phyloP scores from a whole-genome alignment of 35 echinoderm and acorn worm genomes.

The Lytechinus pictus region DNA sequence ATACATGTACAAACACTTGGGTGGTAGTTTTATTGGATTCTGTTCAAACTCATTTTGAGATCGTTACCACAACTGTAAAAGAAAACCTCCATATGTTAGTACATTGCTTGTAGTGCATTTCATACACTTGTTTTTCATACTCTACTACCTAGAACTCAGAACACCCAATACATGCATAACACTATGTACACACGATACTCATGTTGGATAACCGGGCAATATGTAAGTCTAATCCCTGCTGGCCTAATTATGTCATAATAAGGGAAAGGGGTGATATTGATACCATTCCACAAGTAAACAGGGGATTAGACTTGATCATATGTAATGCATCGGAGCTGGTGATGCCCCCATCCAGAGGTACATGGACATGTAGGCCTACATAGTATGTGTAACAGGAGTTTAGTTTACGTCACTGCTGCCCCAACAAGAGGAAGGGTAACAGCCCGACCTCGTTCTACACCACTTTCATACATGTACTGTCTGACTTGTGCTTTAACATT shows the following conservation, averaged over 20 bases:
- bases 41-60: too few relatives aligned
- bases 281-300: not conserved
- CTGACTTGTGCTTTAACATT: not conserved
- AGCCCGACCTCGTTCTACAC: not conserved
- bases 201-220: not conserved
- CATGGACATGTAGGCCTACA: too few relatives aligned
- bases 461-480: not conserved
- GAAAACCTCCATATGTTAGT: too few relatives aligned
- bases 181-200: not conserved
- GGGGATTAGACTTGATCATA: not conserved
- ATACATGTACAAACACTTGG: too few relatives aligned
- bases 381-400: not conserved
- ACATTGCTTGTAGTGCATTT: too few relatives aligned
- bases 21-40: too few relatives aligned
- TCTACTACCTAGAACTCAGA: too few relatives aligned
- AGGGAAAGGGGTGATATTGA: not conserved
- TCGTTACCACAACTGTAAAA: too few relatives aligned
- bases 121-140: too few relatives aligned
- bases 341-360: not conserved
- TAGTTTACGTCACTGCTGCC: not conserved
- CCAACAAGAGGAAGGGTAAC: not conserved
- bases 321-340: not conserved
- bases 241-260: slow-evolving; percentile 13
- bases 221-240: not conserved
- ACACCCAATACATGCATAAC: too few relatives aligned